These are phyloP conservation scores for Pollenia amentaria DNA, from an alignment of 2,888 invertebrate species.

Conservation along the genomic window DNA sequence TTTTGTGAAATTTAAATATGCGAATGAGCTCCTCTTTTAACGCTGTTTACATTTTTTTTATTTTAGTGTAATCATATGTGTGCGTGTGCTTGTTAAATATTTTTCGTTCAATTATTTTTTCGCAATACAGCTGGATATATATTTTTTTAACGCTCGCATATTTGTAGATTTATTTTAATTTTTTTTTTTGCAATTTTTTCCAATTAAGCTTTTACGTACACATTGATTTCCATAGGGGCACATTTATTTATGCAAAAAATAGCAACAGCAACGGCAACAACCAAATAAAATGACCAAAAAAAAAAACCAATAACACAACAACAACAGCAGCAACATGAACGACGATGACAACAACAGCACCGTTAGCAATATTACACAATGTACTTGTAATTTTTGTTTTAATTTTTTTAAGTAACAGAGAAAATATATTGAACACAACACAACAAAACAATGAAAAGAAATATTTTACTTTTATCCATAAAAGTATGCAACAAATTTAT, in stretches of 20 bases:
- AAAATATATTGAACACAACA: slow-evolving; percentile 32
- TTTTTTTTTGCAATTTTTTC: slow-evolving; percentile 65
- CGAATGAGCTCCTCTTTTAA: slow-evolving; percentile 43
- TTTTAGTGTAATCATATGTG: slow-evolving; percentile 34
- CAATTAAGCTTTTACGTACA: slow-evolving; percentile 70
- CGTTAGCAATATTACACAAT: slow-evolving; percentile 26
- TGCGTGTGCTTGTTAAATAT: slow-evolving; percentile 4
- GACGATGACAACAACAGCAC: slow-evolving; percentile 40
- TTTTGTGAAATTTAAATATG: slow-evolving; percentile 41
- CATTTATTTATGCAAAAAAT: slow-evolving; percentile 68
- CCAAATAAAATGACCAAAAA: slow-evolving; percentile 34
- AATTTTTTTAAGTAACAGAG: slow-evolving; percentile 30
- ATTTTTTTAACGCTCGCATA: background rate
- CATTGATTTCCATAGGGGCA: slow-evolving; percentile 72
- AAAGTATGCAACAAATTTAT: slow-evolving; percentile 55
- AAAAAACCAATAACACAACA: slow-evolving; percentile 32
- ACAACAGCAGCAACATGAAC: slow-evolving; percentile 19
- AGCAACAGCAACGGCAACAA: slow-evolving; percentile 44
- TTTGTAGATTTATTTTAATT: slow-evolving; percentile 39
- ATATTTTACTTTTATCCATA: slow-evolving; percentile 17
- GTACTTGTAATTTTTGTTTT: slow-evolving; percentile 7
- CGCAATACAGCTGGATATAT: slow-evolving; percentile 9
- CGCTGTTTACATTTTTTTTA: slow-evolving; percentile 54
- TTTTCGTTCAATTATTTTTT: slow-evolving; percentile 4
- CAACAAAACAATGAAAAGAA: slow-evolving; percentile 45